phyloP scores from a whole-genome alignment of 2,797 vertebrate species.

The Cyclura pinguis region DNA sequence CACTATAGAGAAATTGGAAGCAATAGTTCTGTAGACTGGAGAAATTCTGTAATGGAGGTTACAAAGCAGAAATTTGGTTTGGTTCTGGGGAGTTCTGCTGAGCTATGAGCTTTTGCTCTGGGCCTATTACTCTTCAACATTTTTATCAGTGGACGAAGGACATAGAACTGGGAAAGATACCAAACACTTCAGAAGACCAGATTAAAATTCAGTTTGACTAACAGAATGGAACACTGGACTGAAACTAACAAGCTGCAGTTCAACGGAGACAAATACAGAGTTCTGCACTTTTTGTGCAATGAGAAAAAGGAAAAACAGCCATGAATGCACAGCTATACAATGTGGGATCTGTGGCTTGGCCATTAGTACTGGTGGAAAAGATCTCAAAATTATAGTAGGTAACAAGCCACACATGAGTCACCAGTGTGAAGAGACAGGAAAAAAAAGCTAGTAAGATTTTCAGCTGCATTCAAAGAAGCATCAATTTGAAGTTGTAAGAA shows the following conservation, averaged over 20 bases:
- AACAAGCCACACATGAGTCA: not conserved
- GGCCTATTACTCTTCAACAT: not conserved
- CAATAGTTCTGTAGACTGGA: not conserved
- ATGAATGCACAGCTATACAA: not conserved
- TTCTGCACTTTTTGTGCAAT: not conserved
- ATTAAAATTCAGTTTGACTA: not conserved
- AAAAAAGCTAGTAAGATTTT: not conserved
- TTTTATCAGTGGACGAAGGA: not conserved
- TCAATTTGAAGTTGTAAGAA: not conserved
- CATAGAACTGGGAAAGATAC: not conserved
- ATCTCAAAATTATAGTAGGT: not conserved
- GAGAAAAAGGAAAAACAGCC: not conserved
- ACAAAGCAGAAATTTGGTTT: not conserved
- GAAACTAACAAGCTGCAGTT: no score
- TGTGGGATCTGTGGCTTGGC: not conserved
- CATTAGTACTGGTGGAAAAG: not conserved
- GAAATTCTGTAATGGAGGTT: not conserved
- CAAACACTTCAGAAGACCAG: not conserved
- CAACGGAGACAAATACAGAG: not conserved
- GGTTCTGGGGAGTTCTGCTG: not conserved
- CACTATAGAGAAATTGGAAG: not conserved
- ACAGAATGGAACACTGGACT: not conserved
- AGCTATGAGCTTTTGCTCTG: not conserved
- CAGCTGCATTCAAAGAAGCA: no score
- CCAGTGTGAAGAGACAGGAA: not conserved